Conservation (phyloP, 2,888 invertebrate genomes). For the Ophraella communa region DNA sequence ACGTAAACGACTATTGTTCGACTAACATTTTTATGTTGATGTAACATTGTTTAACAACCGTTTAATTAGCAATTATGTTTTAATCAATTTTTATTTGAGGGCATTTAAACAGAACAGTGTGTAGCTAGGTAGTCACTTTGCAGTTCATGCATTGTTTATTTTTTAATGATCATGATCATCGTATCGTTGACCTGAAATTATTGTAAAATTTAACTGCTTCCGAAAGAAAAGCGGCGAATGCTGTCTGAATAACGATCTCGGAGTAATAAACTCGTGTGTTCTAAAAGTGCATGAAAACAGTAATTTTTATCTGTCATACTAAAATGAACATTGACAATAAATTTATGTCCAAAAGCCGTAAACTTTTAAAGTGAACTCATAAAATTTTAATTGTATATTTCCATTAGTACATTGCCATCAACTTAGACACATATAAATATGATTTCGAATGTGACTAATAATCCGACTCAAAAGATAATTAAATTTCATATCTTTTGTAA, state of each 20-base stretch:
- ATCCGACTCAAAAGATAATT: neutral
- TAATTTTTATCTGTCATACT: slow-evolving; percentile 38
- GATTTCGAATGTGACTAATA: slow-evolving; percentile 9
- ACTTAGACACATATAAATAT: slow-evolving; percentile 32
- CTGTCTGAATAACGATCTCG: slow-evolving; percentile 30
- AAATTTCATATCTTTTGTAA: neutral
- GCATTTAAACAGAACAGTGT: neutral
- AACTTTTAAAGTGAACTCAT: slow-evolving; percentile 39
- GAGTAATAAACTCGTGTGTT: slow-evolving; percentile 30
- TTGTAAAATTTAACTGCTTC: slow-evolving; percentile 27
- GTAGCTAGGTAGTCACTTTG: neutral
- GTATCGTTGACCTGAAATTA: slow-evolving; percentile 29
- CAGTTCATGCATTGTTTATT: neutral
- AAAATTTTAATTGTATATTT: slow-evolving; percentile 41
- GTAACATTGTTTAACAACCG: neutral
- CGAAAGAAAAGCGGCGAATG: slow-evolving; percentile 28
- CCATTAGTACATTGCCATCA: slow-evolving; percentile 40
- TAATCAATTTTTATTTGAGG: neutral
- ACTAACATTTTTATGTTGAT: neutral
- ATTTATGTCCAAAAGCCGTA: slow-evolving; percentile 37
- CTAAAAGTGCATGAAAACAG: slow-evolving; percentile 36
- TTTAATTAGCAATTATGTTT: neutral
- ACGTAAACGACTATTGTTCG: too few species aligned
- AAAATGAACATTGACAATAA: slow-evolving; percentile 38
- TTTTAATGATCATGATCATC: slow-evolving; percentile 15